Base-by-base conservation (phyloP, 2,888 invertebrate genomes). In the Pycnomerus fuliginosus region DNA sequence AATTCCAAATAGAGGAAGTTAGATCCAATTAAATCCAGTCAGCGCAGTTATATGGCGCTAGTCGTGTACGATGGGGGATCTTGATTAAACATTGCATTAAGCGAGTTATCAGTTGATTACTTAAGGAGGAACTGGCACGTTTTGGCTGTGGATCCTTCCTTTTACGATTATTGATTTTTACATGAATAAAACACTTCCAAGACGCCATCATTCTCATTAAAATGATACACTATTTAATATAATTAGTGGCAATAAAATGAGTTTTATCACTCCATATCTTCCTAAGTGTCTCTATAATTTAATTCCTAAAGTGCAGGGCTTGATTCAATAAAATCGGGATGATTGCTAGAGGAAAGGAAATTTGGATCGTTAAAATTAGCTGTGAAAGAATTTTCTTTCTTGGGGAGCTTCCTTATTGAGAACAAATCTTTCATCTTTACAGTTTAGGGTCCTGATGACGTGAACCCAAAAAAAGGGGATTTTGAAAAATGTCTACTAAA, bases 11-110 rank as follows among this genome's bases (percentile, higher is more conserved):
- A 51, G 48, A 48, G 41, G 34, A 44, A 53, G 52, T 50, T 54
- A 52, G 55, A 58, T 62, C 62, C 61, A 63, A 63, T 63, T 63
- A 63, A 63, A 61, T 56, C 55, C 43, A 42, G 45, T 50, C 47
- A 41, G 42, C 38, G 50, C 39, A 13, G 31, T 50, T 54, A 53
- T 48, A 49, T 51, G 44, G 49, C 43, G 24, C 16, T 31, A 16
- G 29, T 33, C 29, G 27, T 20, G 7, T 12, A 3, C 23, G 11
- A 10, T 23, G 29, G 43, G 41, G 44, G 46, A 50, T 51, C 50
- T 61, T 62, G 61, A 64, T 64, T 64, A 62, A 60, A 57, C 53
- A 58, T 56, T 53, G 60, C 59, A 62, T 62, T 62, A 64, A 48
- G 48, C 4, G 46, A 50, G 49, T 64, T 64, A 64, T 64, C 62